Evolutionary conservation across 2,888 invertebrate species (phyloP).

Genomic region (Diachrysia chrysitis): DNA sequence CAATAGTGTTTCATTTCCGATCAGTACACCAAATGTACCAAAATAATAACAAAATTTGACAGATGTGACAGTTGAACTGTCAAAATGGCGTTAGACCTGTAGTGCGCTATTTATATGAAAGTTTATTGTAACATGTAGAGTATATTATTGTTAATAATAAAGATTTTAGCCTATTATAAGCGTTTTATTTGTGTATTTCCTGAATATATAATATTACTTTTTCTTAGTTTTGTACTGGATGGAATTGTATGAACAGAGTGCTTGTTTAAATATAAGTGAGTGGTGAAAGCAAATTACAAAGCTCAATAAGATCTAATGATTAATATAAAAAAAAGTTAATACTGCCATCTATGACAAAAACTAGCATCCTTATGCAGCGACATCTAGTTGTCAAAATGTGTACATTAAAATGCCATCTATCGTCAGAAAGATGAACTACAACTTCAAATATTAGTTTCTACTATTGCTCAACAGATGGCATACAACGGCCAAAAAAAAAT

Average conservation of each 20-base stretch:
- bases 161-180: slow-evolving; percentile 83
- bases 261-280: too few species aligned
- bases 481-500: not conserved
- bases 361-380: not conserved
- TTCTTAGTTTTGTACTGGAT: too few species aligned
- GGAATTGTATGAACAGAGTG: too few species aligned
- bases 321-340: too few species aligned
- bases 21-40: slow-evolving; percentile 32
- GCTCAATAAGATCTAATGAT: too few species aligned
- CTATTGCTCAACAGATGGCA: not conserved
- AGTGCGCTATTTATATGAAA: slow-evolving; percentile 77
- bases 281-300: too few species aligned
- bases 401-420: slow-evolving; percentile 8
- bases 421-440: not conserved
- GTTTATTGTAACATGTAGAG: slow-evolving; percentile 86
- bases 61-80: slow-evolving; percentile 61
- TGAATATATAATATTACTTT: too few species aligned
- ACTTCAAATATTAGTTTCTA: fast-evolving
- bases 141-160: slow-evolving; percentile 89
- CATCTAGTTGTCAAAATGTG: not conserved
- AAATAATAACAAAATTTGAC: slow-evolving; percentile 30
- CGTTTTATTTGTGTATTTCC: slow-evolving; percentile 66
- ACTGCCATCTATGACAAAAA: not conserved
- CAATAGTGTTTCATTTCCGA: slow-evolving; percentile 6
- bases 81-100: slow-evolving; percentile 50